A percentile compares a stretch with the other conserved stretches of the same genome.
Evolutionary conservation across 2,888 invertebrate genomes (phyloP).

Genomic region (Nysson spinosus): DNA sequence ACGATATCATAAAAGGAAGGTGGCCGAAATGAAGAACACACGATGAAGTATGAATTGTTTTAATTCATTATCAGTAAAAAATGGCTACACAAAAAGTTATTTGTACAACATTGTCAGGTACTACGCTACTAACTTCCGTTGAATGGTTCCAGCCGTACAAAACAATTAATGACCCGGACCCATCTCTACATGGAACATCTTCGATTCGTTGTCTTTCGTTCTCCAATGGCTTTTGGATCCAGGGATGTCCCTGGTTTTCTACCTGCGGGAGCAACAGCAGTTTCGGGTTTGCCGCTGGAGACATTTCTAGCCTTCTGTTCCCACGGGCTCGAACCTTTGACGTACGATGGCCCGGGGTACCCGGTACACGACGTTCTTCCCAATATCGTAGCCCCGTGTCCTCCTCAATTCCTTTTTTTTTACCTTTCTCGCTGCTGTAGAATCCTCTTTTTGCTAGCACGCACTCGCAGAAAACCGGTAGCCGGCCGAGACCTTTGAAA

Average conservation of each 20-base stretch:
- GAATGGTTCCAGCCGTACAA: too few relatives aligned
- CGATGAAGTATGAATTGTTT: too few relatives aligned
- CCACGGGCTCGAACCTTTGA: conserved; percentile 65
- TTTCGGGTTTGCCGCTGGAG: conserved; percentile 34
- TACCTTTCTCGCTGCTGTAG: conserved; percentile 8
- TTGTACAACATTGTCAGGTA: too few relatives aligned
- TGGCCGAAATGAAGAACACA: too few relatives aligned
- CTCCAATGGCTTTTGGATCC: conserved; percentile 32
- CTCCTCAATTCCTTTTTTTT: conserved; percentile 14
- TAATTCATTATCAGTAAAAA: too few relatives aligned
- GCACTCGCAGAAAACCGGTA: conserved; percentile 51
- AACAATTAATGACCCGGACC: too few relatives aligned
- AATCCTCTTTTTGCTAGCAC: conserved; percentile 36
- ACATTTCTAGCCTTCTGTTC: conserved; percentile 60
- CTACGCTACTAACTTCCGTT: too few relatives aligned
- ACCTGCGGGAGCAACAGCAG: conserved; percentile 48
- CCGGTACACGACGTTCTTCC: conserved; percentile 52
- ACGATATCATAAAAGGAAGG: too few relatives aligned
- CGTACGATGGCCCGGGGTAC: conserved; percentile 61
- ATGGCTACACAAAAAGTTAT: too few relatives aligned
- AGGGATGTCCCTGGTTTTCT: conserved; percentile 52
- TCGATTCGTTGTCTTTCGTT: conserved; percentile 19
- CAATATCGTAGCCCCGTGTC: conserved; percentile 49
- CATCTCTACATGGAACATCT: too few relatives aligned
- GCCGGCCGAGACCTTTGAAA: conserved; percentile 40